Base-by-base conservation (phyloP, 1,140 invertebrate species). In the Diploscapter pachys region DNA sequence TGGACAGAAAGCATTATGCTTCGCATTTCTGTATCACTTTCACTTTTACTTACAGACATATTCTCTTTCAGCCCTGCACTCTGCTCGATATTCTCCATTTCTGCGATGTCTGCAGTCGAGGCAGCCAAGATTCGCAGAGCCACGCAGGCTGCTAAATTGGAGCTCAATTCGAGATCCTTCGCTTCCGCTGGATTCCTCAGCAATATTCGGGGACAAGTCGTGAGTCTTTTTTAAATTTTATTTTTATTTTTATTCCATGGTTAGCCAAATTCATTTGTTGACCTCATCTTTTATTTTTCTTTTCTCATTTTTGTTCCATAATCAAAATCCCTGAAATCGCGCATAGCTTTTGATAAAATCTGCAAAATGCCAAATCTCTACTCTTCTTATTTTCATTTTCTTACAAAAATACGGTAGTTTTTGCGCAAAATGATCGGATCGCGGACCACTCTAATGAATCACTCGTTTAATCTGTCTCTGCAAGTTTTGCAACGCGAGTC, bases 11-110 rank as follows among this genome's bases (percentile, higher is more conserved):
- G 31, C 31, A 31, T 31, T 31, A 31, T 31, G 31, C 31, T 31
- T 1, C 31, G 31, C 31, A 31, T 31, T 31, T 31, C 31, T 31
- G 31, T 31, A 31, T 31, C 31, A 31, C 31, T 31, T 31, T 31
- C 31, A 31, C 31, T 31, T 31, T 31, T 31, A 31, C 31, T 31
- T 31, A 63, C 51, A 56, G 4, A 50, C 52, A 79, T 13, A 63
- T 8, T 63, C 52, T 54, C n/a, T 69, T 53, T 63, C 79, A 69
- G 79, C 52, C 51, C 53, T 9, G 59, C 79, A n/a, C 62, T 79
- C 9, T 13, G 51, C n/a, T 51, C 71, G 11, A 9, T 68, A n/a
- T 68, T 52, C 66, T 9, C 50, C n/a, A 53, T 31, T 5, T 55
- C 66, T 9, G 66, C 66, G n/a, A 52, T 68, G 5, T 55, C 31